Base-by-base conservation (phyloP, 2,113 vertebrate genomes). In the Phycodurus eques region DNA sequence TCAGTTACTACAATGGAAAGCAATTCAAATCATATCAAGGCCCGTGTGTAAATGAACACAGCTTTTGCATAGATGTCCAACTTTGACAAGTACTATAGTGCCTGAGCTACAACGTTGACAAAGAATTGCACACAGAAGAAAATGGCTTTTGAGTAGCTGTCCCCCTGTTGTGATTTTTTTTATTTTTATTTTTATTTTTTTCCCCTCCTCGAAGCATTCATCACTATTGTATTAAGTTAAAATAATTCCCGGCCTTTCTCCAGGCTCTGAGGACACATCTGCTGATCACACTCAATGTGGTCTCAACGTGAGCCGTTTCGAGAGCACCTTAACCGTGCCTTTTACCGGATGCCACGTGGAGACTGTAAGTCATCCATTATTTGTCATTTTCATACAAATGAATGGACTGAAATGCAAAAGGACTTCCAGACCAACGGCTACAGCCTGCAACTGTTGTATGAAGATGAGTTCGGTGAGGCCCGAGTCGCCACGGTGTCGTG, bases 301-400 rank as follows among this genome's bases (percentile, higher is more conserved):
- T 0, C 91, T 88, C 68, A 44, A 49, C 13, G 20, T 90, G 49
- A 69, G 73, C 31, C 12, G 0, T 1, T 0, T 53, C 0, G 6
- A 56, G 0, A 84, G 80, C n/a, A 68, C 68, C 6, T 42, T 92
- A 27, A 76, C 33, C n/a, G 71, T 92, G 15, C 65, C 78, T 5
- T 92, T 88, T 42, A 70, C 42, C 35, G 86, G 86, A 2, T 93
- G 91, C 62, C 56, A 81, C 67, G 83, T 91, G 12, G 72, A 65
- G 51, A 11, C 79, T 69, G 92, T 88, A 69, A n/a, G 79, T 19
- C 9, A 2, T 69, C 2, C 1, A n/a, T 49, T 49, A 31, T 53
- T 6, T 47, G 13, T 46, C 47, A 2, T 51, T 68, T n/a, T n/a
- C 8, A n/a, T 12, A 11, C 17, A 20, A 22, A 27, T 12, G 13